Base-by-base conservation (phyloP, 2,888 invertebrate genomes). In the Gandaritis pyraliata region DNA sequence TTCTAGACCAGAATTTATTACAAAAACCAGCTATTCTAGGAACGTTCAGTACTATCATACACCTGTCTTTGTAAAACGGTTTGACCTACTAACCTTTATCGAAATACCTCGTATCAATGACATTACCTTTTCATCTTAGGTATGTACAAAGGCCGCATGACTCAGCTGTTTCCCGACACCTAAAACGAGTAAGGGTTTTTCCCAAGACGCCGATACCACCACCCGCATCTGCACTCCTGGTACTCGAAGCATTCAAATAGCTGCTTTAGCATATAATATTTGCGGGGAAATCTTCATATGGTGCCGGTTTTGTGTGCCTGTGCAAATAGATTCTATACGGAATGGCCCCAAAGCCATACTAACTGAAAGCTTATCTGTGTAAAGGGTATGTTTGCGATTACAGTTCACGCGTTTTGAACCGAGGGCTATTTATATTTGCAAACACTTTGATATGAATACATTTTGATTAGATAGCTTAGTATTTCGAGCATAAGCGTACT, bases 211-310 rank as follows among this genome's bases (percentile, higher is more conserved):
- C 74, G 69, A 72, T 78, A 73, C 66, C 68, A 73, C 71, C 70
- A 69, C 71, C 71, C 69, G 61, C 70, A 73, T 76, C 74, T 74
- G 72, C 65, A 72, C 70, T 68, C 69, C 64, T 68, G 69, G 70
- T 70, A 73, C 72, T 70, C 59, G 71, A 71, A 69, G 81, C 77
- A 85, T 85, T 81, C 74, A 81, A 83, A 85, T 85, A 71, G 79
- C 78, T 76, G 76, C 73, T 78, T 83, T 82, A 81, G 80, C 80
- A 83, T 82, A 80, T 77, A 78, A 82, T 83, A 83, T 82, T 77
- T 74, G 74, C 72, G 61, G 72, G 70, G 72, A 69, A 77, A 78
- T 77, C 74, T 75, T 76, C 77, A 75, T 75, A 76, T 72, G 66
- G 73, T 66, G 61, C 62, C 46, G 69, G 69, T 74, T 73, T 72